Evolutionary conservation across 2,888 invertebrate species (phyloP), one percentile per base, ranked within the genome.

Genomic region (Cryptophagus acutangulus): DNA sequence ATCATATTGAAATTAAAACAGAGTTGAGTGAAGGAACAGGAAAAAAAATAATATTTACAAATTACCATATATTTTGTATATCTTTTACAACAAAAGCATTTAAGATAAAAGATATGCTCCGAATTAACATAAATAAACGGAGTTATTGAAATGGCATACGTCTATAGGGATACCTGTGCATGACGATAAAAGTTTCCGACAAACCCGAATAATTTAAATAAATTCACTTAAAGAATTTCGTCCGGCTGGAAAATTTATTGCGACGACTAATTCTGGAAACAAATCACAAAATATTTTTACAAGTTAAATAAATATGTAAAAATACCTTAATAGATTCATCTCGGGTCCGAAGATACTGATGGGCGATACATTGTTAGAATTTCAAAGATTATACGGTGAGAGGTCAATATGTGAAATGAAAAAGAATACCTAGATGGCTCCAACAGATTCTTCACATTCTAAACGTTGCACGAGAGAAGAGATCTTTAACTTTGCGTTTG

Each of bases 401-500:
- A 49, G 55, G 52, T 54, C 48, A 46, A 51, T 46, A 49, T 47
- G 48, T 48, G 53, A 48, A 39, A 41, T 9, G 42, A 33, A 41
- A 38, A 41, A 35, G 38, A 39, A 45, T 30, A 17, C 33, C 40
- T 43, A 46, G 60, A 60, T 61, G 57, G 59, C 49, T 52, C 51
- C 40, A 49, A 2, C 50, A 58, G 54, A 64, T 66, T 64, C 63
- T 47, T 62, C 60, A 59, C 67, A 66, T 64, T 68, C 67, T 66
- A 62, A 63, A 51, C 52, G 48, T 49, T 48, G 45, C 58, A 55
- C 57, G 54, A 24, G 17, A n/a, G n/a, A n/a, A n/a, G 53, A 63
- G 65, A 68, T 67, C 63, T 54, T 64, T 65, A 67, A 66, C 65
- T 67, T 53, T 50, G 52, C 49, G 52, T 65, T 31, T 64, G n/a